Conservation (phyloP, 2,888 invertebrate species). For the Hemistola chrysoprasaria region DNA sequence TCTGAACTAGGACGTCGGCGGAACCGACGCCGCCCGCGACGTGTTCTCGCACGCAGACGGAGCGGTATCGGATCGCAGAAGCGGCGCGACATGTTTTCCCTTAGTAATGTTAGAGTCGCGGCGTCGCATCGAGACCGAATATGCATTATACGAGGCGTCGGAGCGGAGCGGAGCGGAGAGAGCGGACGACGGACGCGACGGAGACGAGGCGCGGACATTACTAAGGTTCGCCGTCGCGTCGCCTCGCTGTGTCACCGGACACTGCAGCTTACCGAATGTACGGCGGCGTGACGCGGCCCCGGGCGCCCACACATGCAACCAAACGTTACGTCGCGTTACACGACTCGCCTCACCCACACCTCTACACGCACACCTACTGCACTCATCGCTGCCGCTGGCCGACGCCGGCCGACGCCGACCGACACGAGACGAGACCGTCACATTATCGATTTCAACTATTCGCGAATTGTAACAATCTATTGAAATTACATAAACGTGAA, state of each 20-base stretch:
- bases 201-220: constrained; percentile 48
- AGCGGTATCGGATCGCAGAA: constrained; percentile 52
- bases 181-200: constrained; percentile 18
- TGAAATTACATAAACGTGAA: no score
- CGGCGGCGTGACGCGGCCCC: no score
- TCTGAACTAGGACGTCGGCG: no score
- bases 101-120: constrained; percentile 71
- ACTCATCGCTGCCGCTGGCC: no score
- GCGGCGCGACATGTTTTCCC: constrained; percentile 74
- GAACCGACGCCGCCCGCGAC: neutral
- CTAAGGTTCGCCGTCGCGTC: constrained; percentile 65
- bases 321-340: constrained; percentile 58
- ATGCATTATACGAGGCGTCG: constrained; percentile 64
- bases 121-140: constrained; percentile 63
- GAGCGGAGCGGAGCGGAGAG: constrained; percentile 8
- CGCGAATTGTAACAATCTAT: no score
- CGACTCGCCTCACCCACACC: constrained; percentile 31
- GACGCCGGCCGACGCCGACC: no score
- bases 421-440: no score
- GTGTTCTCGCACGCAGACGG: no score
- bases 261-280: constrained; percentile 66
- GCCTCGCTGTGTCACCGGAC: constrained; percentile 35
- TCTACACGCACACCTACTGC: no score
- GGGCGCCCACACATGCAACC: constrained; percentile 65
- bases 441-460: no score